Base-by-base conservation (phyloP, 2,797 vertebrate species). In the Hoplostethus atlanticus region DNA sequence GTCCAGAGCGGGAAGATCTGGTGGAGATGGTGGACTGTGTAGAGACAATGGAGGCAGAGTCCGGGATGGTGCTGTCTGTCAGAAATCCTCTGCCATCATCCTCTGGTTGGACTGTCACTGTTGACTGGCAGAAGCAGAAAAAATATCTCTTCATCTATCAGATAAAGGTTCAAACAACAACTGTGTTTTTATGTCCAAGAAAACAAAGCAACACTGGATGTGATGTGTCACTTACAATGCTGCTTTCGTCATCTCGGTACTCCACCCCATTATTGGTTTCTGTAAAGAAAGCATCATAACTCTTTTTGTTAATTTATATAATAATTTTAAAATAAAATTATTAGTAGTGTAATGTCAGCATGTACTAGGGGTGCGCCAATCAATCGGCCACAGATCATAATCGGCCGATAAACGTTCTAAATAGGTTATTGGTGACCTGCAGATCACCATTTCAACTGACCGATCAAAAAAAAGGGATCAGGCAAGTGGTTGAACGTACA, bases 221-320 rank as follows among this genome's bases (percentile, higher is more conserved):
- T 42, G 34, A 57, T 50, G 11, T 40, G 2, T 52, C 44, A 88
- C 95, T 96, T 93, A 99, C 97, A 93, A 96, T 93, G 80, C 95
- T 90, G 79, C 96, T 98, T 91, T 94, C 93, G 84, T 94, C 94
- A 74, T 99, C 97, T 84, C 90, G 93, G 79, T 91, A 96, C 86
- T 97, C 95, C 86, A 94, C 89, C 82, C 93, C 93, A 81, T 89
- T 90, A 77, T 93, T 92, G 80, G 95, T 97, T 89, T 98, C 97
- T 98, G 89, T 2, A 84, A 94, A 16, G 73, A 87, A 13, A 88
- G 61, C 44, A 57, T 82, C 21, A 76, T 34, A 77, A 61, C 12
- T 30, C 2, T 66, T 30, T 2, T 5, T 17, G 12, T n/a, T 48
- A 16, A 50, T 66, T 65, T 51, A 59, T 28, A 65, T 21, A 42